Base-by-base conservation (phyloP, 2,113 vertebrate species). In the Heterotis niloticus region DNA sequence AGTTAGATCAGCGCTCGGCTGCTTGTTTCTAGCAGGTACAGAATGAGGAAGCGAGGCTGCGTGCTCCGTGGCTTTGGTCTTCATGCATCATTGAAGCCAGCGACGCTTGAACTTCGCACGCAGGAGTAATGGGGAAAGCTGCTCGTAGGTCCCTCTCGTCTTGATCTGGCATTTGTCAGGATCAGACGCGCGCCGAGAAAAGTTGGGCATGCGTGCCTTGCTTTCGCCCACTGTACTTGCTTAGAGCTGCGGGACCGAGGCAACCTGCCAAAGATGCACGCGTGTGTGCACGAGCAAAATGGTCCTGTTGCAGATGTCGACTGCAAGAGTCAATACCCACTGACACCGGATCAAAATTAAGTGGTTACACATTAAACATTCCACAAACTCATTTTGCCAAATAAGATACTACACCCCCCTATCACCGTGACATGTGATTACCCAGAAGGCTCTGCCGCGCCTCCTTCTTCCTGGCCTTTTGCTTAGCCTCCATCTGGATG, bases 401-500 rank as follows among this genome's bases (percentile, higher is more conserved):
- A 44, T 62, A 62, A 62, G 14, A 17, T 17, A 62, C 5, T 62
- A 62, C 60, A 62, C 60, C 20, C 4, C 10, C 20, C 5, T 20
- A 20, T 20, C 14, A 20, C 60, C 60, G 12, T 59, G 12, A 28
- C 28, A 26, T 44, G 5, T 34, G 17, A 78, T 91, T 87, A 99
- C 98, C 96, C 88, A 96, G 92, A 85, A 95, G 88, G 85, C 90
- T 96, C 84, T 94, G 95, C 67, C 95, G 85, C 78, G 95, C 95
- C 88, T 94, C 94, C 82, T 95, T 96, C 88, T 98, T 98, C 78
- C 93, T 92, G 0, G 95, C 95, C 73, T 95, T 95, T 87, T 95
- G 92, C 84, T 95, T 95, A 75, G 94, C 94, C 84, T 96, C 94
- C 88, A 95, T 87, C 81, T 96, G 94, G 79, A 97, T 88, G 77